phyloP scores from a whole-genome alignment of 2,797 vertebrate genomes.

The Pantherophis alleghaniensis region DNA sequence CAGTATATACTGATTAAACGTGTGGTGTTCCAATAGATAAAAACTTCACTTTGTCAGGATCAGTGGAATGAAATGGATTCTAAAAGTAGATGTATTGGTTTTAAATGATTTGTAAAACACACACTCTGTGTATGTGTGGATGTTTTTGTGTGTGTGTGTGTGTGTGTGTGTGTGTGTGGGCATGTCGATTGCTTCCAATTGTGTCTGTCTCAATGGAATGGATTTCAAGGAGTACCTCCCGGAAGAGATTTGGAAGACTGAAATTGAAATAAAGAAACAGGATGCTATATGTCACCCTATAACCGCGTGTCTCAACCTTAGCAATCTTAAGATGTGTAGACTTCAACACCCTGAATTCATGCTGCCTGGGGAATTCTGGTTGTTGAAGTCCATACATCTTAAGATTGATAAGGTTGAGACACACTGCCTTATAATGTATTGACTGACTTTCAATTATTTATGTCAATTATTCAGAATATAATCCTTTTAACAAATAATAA shows the following conservation, averaged over 20 bases:
- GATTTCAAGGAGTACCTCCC: background rate
- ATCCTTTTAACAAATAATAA: background rate
- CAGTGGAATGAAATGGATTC: background rate
- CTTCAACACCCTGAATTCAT: background rate
- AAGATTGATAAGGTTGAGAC: background rate
- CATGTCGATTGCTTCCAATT: background rate
- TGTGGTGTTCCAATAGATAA: background rate
- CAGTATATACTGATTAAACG: background rate
- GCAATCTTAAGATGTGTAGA: background rate
- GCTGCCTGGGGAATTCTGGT: background rate
- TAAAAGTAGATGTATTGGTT: background rate
- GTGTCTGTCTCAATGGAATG: background rate
- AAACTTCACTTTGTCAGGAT: background rate
- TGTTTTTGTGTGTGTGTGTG: no score
- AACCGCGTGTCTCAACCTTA: background rate
- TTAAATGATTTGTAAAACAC: background rate
- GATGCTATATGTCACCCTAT: background rate
- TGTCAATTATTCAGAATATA: background rate
- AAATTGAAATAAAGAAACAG: background rate
- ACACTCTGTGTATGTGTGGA: background rate
- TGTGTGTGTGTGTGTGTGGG: background rate
- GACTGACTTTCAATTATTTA: background rate
- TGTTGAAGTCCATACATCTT: background rate
- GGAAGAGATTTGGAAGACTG: background rate
- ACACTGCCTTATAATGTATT: background rate